Evolutionary conservation across 2,888 invertebrate species (phyloP), one percentile per base, ranked within the genome.

Genomic region (Desoria tigrina): DNA sequence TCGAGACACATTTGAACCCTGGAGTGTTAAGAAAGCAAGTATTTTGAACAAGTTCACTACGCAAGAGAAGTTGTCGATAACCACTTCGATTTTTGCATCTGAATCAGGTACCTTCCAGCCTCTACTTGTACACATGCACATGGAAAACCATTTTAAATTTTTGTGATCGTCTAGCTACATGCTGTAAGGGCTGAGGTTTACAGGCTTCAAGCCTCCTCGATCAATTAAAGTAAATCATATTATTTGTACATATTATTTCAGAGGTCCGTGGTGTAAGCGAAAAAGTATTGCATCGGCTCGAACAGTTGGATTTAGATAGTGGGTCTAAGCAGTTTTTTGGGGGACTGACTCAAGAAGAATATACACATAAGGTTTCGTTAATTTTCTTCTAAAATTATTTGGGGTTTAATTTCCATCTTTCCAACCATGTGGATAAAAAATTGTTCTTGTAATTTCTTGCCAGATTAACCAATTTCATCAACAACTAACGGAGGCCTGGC

Each of bases 251-350:
- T n/a, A n/a, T n/a, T n/a, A 23, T 49, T 42, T 14, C 32, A 68
- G 69, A 69, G 60, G 74, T 74, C 21, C 77, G 77, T 42, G 78
- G 78, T 28, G 84, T 90, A 18, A 88, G 89, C 75, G 93, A 94
- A 78, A 93, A 93, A 82, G 91, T 94, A 0, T 90, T 90, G 80
- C 90, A 89, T 78, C 86, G 95, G 55, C 81, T 97, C 58, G 95
- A 97, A 79, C 96, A 97, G 79, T 82, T 98, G 65, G 97, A 97
- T 83, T 91, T 95, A 81, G 96, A 97, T 79, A 94, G 95, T 81
- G 88, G 89, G 7, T 87, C 89, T 18, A 87, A 92, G 65, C 86
- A 90, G 76, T 92, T 92, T 82, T 90, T 92, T 82, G 85, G 91
- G 79, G 92, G 95, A 77, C 83, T 98, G 69, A 90, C 92, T 2